Evolutionary conservation across 2,888 invertebrate genomes (phyloP).

Genomic region (Congeria kusceri): DNA sequence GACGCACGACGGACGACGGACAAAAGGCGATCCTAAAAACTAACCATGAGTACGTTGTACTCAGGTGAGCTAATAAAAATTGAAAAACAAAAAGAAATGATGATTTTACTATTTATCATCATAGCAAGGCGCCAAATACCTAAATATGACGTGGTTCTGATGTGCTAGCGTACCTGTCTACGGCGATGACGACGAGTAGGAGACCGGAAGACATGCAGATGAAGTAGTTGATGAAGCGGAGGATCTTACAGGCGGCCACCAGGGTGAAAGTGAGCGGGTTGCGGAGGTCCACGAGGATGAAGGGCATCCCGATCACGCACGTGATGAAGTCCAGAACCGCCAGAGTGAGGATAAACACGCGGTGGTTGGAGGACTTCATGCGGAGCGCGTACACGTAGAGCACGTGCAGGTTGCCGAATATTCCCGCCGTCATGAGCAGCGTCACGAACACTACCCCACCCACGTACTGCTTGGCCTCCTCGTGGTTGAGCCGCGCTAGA

Average conservation of each 20-base stretch:
- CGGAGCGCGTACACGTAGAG: conserved; percentile 52
- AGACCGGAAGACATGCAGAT: conserved; percentile 47
- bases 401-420: conserved; percentile 64
- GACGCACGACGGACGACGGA: no score
- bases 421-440: conserved; percentile 56
- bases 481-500: conserved; percentile 39
- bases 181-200: conserved; percentile 50
- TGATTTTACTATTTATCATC: no score
- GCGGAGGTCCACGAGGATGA: conserved; percentile 56
- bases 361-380: conserved; percentile 62
- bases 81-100: no score
- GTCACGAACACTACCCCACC: conserved; percentile 62
- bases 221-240: conserved; percentile 60
- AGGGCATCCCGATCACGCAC: conserved; percentile 63
- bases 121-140: no score
- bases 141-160: no score
- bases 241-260: conserved; percentile 52
- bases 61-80: no score
- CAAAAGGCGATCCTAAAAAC: no score
- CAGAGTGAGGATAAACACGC: conserved; percentile 56
- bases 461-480: conserved; percentile 48
- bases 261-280: conserved; percentile 57
- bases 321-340: conserved; percentile 57
- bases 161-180: conserved; percentile 44
- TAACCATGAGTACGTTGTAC: no score